Conservation (phyloP, 1,140 invertebrate species). For the Muscidifurax raptorellus region DNA sequence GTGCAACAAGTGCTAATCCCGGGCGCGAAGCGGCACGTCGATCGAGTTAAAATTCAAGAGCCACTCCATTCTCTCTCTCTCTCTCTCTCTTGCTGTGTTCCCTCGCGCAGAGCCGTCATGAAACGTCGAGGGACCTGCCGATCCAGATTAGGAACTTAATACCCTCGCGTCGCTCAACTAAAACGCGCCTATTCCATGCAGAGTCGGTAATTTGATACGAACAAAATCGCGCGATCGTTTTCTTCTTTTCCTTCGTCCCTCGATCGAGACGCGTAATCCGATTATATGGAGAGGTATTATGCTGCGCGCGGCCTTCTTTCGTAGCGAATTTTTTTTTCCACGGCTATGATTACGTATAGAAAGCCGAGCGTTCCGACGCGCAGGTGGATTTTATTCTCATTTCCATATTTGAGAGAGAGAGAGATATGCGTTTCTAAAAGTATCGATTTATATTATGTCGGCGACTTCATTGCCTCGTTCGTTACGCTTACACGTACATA, state of each 20-base stretch:
- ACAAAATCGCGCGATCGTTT: background rate
- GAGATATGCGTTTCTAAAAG: too few relatives aligned
- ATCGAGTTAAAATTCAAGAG: slow-evolving; percentile 33
- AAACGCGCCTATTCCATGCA: background rate
- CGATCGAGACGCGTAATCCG: background rate
- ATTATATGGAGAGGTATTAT: background rate
- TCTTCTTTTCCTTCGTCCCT: background rate
- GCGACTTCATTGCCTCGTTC: too few relatives aligned
- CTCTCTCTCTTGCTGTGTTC: background rate
- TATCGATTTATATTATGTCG: too few relatives aligned
- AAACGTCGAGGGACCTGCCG: background rate
- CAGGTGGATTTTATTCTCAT: too few relatives aligned
- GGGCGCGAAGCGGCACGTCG: background rate
- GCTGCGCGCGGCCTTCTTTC: background rate
- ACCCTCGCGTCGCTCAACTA: background rate
- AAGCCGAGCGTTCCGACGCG: too few relatives aligned
- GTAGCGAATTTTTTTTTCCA: too few relatives aligned
- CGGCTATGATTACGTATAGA: too few relatives aligned
- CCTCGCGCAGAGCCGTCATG: too few relatives aligned
- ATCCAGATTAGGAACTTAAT: slow-evolving; percentile 10
- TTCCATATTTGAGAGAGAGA: too few relatives aligned
- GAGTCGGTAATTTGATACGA: background rate
- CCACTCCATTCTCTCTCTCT: background rate
- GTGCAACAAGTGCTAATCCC: slow-evolving; percentile 31
- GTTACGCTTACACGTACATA: too few relatives aligned